Percentiles rank a stretch among this genome's conserved stretches.
phyloP scores from a whole-genome alignment of 1,140 invertebrate species.

The Tetragonula clypearis region DNA sequence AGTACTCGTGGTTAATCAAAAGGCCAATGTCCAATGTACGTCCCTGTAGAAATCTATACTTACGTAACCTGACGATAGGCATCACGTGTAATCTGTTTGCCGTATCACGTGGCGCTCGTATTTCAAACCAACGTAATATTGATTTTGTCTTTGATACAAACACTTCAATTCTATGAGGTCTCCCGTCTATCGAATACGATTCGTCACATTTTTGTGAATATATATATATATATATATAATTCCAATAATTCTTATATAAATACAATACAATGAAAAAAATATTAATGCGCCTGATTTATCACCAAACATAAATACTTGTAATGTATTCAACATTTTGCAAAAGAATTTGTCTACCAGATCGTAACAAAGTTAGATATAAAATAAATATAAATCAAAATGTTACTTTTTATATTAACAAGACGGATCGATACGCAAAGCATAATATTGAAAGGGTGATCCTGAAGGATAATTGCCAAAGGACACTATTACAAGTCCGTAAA shows the following conservation, averaged over 20 bases:
- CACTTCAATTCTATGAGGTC: constrained; percentile 40
- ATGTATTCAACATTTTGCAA: too few species aligned
- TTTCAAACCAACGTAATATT: constrained; percentile 67
- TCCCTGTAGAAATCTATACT: constrained; percentile 62
- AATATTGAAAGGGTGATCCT: constrained; percentile 14
- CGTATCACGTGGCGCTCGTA: constrained; percentile 67
- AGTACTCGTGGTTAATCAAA: constrained; percentile 46
- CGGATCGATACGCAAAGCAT: constrained; percentile 2
- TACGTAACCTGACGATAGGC: constrained; percentile 60
- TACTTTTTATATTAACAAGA: background rate
- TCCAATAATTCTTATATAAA: background rate
- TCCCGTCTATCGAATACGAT: background rate
- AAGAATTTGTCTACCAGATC: background rate
- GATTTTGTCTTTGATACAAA: constrained; percentile 65
- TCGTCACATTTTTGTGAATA: background rate
- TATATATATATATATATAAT: background rate
- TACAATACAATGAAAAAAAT: background rate
- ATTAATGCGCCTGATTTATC: background rate
- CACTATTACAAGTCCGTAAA: constrained; percentile 15
- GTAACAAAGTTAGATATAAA: background rate
- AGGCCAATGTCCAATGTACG: constrained; percentile 47
- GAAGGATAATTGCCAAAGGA: constrained; percentile 4
- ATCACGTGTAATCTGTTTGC: constrained; percentile 66
- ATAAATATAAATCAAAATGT: background rate
- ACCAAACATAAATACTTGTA: too few species aligned